Evolutionary conservation across 2,797 vertebrate genomes (phyloP).

Genomic region (Sebastes minor): DNA sequence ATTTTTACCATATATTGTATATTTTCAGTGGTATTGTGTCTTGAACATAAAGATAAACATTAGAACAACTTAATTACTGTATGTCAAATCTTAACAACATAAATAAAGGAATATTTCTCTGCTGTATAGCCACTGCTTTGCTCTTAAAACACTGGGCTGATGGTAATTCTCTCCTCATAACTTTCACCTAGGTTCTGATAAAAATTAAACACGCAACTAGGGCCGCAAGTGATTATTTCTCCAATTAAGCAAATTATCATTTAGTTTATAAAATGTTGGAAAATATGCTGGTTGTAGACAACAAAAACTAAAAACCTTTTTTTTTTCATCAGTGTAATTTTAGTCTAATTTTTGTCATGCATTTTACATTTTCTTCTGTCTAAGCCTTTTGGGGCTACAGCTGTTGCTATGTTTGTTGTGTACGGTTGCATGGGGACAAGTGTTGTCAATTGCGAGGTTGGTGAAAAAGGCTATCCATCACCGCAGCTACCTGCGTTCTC

Average conservation of each 20-base stretch:
- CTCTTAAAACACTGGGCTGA: not conserved
- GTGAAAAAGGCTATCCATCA: not conserved
- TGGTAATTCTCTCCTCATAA: not conserved
- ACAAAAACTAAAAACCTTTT: not conserved
- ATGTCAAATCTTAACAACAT: not conserved
- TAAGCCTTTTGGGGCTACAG: not conserved
- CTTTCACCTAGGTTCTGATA: not conserved
- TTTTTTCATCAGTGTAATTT: not conserved
- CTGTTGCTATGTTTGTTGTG: not conserved
- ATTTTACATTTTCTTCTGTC: not conserved
- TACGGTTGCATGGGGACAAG: not conserved
- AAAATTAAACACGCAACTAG: not conserved
- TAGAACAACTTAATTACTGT: not conserved
- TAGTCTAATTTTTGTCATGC: not conserved
- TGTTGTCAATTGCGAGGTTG: not conserved
- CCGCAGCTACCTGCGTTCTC: not conserved
- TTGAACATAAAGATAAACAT: not conserved
- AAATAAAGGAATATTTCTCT: not conserved
- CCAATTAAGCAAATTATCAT: not conserved
- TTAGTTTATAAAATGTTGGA: not conserved
- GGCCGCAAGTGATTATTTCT: not conserved
- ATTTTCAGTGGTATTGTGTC: not conserved
- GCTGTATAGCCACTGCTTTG: not conserved
- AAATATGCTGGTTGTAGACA: not conserved
- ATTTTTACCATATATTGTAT: not conserved